A percentile compares a stretch with the other conserved stretches of the same genome.
Conservation (phyloP, 1,140 invertebrate genomes). For the Hesperophylax magnus region DNA sequence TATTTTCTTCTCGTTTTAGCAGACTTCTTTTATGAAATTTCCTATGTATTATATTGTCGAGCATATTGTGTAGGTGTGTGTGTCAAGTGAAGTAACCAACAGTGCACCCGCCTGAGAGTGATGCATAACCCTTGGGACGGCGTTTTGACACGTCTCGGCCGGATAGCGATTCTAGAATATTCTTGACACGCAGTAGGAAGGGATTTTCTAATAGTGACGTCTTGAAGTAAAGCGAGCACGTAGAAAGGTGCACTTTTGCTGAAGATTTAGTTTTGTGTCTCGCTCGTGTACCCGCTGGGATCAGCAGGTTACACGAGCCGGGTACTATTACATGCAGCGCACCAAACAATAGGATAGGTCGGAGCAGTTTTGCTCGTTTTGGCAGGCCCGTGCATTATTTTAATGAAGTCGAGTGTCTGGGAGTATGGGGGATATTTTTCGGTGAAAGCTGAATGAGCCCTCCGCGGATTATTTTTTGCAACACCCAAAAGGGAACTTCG, state of each 20-base stretch:
- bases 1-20: no score
- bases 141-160: conserved; percentile 1
- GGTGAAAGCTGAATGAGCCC: conserved; percentile 30
- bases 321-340: conserved; percentile 7
- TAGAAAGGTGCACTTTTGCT: background rate
- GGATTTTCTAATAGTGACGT: background rate
- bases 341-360: conserved; percentile 37
- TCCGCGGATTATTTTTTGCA: conserved; percentile 37
- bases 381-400: conserved; percentile 36
- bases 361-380: conserved; percentile 39
- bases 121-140: conserved; percentile 10
- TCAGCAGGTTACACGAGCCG: conserved; percentile 2
- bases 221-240: background rate
- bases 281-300: background rate
- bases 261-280: background rate
- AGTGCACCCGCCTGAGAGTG: conserved; percentile 22
- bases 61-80: background rate
- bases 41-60: background rate
- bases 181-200: background rate
- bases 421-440: conserved; percentile 29
- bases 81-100: conserved; percentile 6
- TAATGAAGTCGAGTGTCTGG: conserved; percentile 39
- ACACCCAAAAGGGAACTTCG: conserved; percentile 27
- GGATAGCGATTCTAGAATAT: background rate
- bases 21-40: conserved; percentile 17